A percentile compares a stretch with the other conserved stretches of the same genome.
Evolutionary conservation across 2,797 vertebrate species (phyloP).

Genomic region (Alcedo atthis): DNA sequence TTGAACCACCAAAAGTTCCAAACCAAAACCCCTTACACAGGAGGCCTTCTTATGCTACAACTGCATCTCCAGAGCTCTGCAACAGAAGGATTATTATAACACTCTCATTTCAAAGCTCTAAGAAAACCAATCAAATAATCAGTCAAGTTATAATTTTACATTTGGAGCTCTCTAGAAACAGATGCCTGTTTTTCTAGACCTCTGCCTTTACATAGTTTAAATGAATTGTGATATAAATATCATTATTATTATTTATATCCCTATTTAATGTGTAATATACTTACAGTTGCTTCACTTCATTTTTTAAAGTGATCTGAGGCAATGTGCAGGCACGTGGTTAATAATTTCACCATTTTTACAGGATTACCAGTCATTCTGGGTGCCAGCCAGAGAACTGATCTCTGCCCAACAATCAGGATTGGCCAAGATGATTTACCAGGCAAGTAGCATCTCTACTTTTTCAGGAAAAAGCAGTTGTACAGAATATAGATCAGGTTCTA

Average conservation of each 20-base stretch:
- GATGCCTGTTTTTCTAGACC: not conserved
- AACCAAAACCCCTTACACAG: not conserved
- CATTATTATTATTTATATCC: not conserved
- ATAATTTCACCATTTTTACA: slow-evolving; percentile 53
- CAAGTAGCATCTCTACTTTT: slow-evolving; percentile 55
- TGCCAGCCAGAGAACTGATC: slow-evolving; percentile 77
- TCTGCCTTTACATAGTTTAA: not conserved
- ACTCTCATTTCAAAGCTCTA: not conserved
- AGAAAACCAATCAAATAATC: not conserved
- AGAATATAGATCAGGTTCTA: not conserved
- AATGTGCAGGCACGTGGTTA: not conserved
- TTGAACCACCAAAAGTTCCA: slow-evolving; percentile 55
- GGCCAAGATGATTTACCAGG: slow-evolving; percentile 88
- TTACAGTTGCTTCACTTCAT: not conserved
- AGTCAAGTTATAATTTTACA: not conserved
- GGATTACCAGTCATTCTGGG: slow-evolving; percentile 82
- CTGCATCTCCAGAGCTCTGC: slow-evolving; percentile 14
- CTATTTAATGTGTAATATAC: not conserved
- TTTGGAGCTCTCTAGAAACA: not conserved
- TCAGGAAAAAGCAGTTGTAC: not conserved
- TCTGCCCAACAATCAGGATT: slow-evolving; percentile 82
- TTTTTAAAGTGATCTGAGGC: not conserved
- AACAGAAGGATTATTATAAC: not conserved
- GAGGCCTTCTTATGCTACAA: not conserved
- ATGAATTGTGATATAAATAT: not conserved